A percentile compares a stretch with the other conserved stretches of the same genome.
phyloP scores from a whole-genome alignment of 2,888 invertebrate species.

The Incurvaria masculella region DNA sequence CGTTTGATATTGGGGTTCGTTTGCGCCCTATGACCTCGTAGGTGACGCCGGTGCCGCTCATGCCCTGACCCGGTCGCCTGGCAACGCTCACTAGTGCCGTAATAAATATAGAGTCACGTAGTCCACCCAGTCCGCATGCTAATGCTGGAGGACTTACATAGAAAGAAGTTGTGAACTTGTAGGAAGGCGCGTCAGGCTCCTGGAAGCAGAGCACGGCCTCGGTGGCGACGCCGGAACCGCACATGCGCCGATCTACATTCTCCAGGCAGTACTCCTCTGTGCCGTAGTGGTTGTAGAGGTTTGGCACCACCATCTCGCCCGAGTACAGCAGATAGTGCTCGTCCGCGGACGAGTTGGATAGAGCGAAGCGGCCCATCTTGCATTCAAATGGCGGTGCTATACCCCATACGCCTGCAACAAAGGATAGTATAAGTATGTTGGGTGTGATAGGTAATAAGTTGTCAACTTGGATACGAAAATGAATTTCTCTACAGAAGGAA shows the following conservation, averaged over 20 bases:
- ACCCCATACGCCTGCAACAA: conserved; percentile 36
- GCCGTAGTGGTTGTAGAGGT: conserved; percentile 2
- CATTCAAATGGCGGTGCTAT: conserved; percentile 15
- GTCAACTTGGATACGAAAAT: no score
- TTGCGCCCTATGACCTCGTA: no score
- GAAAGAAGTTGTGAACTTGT: conserved; percentile 36
- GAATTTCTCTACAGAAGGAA: no score
- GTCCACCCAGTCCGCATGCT: no score
- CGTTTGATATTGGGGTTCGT: no score
- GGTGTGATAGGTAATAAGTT: no score
- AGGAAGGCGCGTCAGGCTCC: conserved; percentile 18
- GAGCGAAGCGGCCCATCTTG: conserved; percentile 20
- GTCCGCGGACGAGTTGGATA: conserved; percentile 19
- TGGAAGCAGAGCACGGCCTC: conserved; percentile 37
- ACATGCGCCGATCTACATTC: conserved; percentile 28
- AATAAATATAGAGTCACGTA: no score
- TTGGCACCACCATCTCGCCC: conserved; percentile 26
- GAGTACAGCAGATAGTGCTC: conserved; percentile 32
- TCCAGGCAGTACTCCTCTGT: conserved; percentile 43
- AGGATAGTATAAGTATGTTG: no score
- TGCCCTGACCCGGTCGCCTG: no score
- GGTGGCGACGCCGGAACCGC: conserved; percentile 23
- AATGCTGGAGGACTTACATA: conserved; percentile 31
- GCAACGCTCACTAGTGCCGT: no score
- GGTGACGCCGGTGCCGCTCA: no score